Base-by-base conservation (phyloP, 2,113 vertebrate genomes). In the Sus scrofa region DNA sequence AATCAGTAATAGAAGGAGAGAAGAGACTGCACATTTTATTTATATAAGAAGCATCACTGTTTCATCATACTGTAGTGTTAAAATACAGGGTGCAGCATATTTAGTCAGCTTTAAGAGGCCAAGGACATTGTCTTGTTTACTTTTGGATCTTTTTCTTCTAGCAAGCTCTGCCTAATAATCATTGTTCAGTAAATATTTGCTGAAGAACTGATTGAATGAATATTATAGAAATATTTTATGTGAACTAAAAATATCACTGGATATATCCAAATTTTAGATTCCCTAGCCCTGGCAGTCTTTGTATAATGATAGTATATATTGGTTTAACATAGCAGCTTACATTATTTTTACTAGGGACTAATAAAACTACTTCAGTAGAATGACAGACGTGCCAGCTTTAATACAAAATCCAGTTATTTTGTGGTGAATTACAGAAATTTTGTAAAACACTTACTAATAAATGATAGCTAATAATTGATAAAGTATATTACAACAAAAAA, bases 261-360 rank as follows among this genome's bases (percentile, higher is more conserved):
- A 6, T 44, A 74, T 0, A 65, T 73, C 10, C 65, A 93, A 5
- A 88, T 79, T 93, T 54, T 73, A 70, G 50, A 70, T 58, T 70
- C 70, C 52, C 75, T 19, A 58, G 34, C 56, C 11, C 75, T 70
- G 13, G 83, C 39, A 68, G 19, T 34, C 30, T 85, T 68, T 88
- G 75, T 65, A 16, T 86, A 30, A 74, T 74, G 79, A 3, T 52
- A 86, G 54, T 86, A 75, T 86, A 75, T 68, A 12, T 74, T 90
- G 37, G 9, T 27, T 81, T 91, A 81, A 75, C 4, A 44, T 62
- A 81, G 52, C 39, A 81, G 44, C 24, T 32, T 85, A 26, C 16
- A 56, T 95, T 68, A 74, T 83, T 91, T 81, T 94, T 94, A 65
- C 65, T 88, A 79, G 20, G 26, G 11, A 79, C 44, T 83, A 58